Percentiles rank a stretch among this genome's conserved stretches.
Conservation (phyloP, 2,797 vertebrate species). For the Scarus forsteni region DNA sequence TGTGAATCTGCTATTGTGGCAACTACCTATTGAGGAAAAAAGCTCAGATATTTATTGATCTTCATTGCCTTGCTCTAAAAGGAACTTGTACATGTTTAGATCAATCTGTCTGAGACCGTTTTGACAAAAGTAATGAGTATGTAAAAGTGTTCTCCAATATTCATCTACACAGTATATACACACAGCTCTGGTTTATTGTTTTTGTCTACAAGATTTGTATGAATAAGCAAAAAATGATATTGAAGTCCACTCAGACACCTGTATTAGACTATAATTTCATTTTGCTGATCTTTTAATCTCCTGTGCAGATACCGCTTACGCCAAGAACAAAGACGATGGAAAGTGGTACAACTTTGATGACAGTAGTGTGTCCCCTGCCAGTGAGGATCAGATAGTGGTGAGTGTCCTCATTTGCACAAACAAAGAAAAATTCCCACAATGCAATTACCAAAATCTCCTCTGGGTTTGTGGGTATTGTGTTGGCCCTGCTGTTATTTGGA, state of each 20-base stretch:
- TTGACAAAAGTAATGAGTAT: no score
- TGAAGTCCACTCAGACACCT: not conserved
- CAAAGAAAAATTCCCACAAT: not conserved
- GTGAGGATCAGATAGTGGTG: constrained; percentile 97
- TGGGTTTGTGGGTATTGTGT: not conserved
- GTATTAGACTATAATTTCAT: not conserved
- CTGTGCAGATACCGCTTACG: constrained; percentile 93
- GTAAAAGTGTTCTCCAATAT: no score
- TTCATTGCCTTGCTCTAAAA: no score
- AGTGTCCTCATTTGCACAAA: constrained; percentile 73
- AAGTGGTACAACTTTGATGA: constrained; percentile 99
- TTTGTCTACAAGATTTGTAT: no score
- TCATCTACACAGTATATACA: no score
- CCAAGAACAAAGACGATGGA: constrained; percentile 95
- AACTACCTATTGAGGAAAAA: no score
- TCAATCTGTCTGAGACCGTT: no score
- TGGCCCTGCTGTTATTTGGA: not conserved
- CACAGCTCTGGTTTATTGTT: no score
- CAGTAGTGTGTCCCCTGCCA: constrained; percentile 94
- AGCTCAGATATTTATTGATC: no score
- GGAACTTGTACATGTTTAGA: no score
- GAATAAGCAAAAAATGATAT: no score
- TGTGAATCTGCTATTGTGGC: no score
- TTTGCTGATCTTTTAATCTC: not conserved
- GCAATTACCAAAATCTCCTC: constrained; percentile 10